Evolutionary conservation across 2,113 vertebrate species (phyloP).

Genomic region (Candoia aspera): DNA sequence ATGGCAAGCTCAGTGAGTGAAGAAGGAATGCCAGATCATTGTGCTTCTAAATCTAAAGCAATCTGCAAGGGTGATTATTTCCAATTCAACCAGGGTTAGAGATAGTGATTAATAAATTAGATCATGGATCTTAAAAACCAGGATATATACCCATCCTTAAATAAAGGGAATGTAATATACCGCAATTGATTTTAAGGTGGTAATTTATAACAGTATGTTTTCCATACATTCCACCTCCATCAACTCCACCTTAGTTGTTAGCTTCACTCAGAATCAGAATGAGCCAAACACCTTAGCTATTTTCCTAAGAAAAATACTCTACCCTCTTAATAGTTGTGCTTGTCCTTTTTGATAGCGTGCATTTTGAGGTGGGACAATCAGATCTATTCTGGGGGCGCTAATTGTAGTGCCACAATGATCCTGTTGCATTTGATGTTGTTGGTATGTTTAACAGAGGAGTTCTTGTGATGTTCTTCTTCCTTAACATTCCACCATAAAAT

Average conservation of each 20-base stretch:
- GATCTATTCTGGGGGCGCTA: not conserved
- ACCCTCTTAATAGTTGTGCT: not conserved
- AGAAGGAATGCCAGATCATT: not conserved
- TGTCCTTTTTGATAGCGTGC: not conserved
- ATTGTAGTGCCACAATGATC: not conserved
- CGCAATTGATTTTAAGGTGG: not conserved
- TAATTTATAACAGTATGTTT: not conserved
- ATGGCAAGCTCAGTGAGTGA: not conserved
- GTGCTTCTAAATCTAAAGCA: not conserved
- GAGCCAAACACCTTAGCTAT: too few relatives aligned
- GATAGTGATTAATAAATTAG: not conserved
- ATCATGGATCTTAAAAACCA: not conserved
- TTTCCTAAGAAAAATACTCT: not conserved
- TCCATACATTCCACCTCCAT: not conserved
- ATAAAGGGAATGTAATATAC: not conserved
- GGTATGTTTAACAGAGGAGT: not conserved
- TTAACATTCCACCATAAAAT: not conserved
- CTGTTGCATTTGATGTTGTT: not conserved
- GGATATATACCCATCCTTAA: not conserved
- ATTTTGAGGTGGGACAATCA: not conserved
- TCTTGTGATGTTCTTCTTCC: not conserved
- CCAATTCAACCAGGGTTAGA: not conserved
- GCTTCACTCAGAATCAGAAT: not conserved
- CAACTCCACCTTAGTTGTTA: not conserved
- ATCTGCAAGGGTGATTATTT: not conserved